A percentile compares a stretch with the other conserved stretches of the same genome.
phyloP scores from a whole-genome alignment of 2,113 vertebrate genomes.

The Prolemur simus region DNA sequence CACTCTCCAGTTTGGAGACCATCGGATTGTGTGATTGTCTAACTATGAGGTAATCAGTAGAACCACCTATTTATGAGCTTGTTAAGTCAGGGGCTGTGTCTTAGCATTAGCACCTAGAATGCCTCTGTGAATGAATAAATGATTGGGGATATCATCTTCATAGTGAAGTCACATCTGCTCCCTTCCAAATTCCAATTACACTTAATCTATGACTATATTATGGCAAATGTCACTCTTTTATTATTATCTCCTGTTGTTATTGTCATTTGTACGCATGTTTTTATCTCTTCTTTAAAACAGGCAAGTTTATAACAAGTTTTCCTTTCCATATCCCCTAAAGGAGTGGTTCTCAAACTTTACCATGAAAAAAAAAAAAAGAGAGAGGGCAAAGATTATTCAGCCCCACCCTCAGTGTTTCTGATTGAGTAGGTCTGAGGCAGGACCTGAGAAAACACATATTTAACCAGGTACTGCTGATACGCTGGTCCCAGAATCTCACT shows the following conservation, averaged over 20 bases:
- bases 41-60: not conserved
- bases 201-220: not conserved
- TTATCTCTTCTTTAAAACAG: not conserved
- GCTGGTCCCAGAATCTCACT: not conserved
- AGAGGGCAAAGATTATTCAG: not conserved
- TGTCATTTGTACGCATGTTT: not conserved
- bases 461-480: not conserved
- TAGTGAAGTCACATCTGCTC: not conserved
- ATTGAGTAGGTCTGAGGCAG: not conserved
- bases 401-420: not conserved
- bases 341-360: not conserved
- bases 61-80: not conserved
- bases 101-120: not conserved
- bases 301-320: not conserved
- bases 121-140: not conserved
- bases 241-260: not conserved
- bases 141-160: not conserved
- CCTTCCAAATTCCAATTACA: not conserved
- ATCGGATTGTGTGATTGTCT: not conserved
- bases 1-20: not conserved
- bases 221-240: not conserved
- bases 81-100: not conserved
- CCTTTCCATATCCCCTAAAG: not conserved
- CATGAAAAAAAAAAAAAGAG: not conserved
- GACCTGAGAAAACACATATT: not conserved